Conservation (phyloP, 1,140 invertebrate genomes). For the Drosophila pruinosa region DNA sequence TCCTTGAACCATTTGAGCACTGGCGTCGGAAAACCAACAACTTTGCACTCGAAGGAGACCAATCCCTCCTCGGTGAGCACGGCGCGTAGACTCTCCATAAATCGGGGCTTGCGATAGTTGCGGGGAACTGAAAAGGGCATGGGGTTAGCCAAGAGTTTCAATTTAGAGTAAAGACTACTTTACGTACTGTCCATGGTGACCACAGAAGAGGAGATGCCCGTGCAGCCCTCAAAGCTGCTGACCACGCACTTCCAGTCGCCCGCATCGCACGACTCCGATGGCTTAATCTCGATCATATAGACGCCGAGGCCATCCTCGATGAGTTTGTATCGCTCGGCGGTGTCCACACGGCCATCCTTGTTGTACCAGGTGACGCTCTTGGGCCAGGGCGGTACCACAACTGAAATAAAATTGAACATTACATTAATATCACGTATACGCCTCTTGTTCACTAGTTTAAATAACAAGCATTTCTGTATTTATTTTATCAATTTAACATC, state of each 20-base stretch:
- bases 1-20: conserved; percentile 95
- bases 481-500: too few relatives aligned
- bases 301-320: conserved; percentile 91
- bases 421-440: not conserved
- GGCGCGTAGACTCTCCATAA: conserved; percentile 94
- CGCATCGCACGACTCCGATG: conserved; percentile 90
- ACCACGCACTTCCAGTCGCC: conserved; percentile 95
- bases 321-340: conserved; percentile 87
- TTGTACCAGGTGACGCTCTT: conserved; percentile 92
- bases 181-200: conserved; percentile 87
- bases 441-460: too few relatives aligned
- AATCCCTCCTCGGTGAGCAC: conserved; percentile 94
- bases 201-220: conserved; percentile 88
- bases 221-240: conserved; percentile 88
- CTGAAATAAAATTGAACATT: conserved; percentile 76
- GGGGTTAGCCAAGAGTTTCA: not conserved
- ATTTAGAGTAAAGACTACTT: not conserved
- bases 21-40: conserved; percentile 94
- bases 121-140: conserved; percentile 86
- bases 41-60: conserved; percentile 96
- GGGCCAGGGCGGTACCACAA: conserved; percentile 92
- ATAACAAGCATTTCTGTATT: too few relatives aligned
- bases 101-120: conserved; percentile 93
- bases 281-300: conserved; percentile 89
- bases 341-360: conserved; percentile 89